These are phyloP conservation scores for Spodoptera frugiperda DNA, from an alignment of 1,140 invertebrate genomes.

Conservation along the genomic window DNA sequence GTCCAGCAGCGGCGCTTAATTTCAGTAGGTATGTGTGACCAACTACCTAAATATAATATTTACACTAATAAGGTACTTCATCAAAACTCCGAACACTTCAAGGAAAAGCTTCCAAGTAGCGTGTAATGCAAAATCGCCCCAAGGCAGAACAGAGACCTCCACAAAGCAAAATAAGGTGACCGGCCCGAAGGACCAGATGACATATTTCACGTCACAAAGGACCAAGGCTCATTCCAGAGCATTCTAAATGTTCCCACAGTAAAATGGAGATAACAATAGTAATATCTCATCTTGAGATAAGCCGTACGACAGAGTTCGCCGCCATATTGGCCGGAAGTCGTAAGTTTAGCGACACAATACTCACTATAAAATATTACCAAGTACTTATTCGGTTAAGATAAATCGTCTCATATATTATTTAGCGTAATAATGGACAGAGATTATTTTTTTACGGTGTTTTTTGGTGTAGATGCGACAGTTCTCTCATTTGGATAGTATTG, in stretches of 20 bases:
- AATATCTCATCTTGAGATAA: conserved; percentile 48
- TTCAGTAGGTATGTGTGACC: no score
- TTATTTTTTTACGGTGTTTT: conserved; percentile 38
- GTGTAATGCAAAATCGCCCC: background rate
- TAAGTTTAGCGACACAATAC: conserved; percentile 59
- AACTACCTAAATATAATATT: no score
- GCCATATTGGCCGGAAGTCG: conserved; percentile 63
- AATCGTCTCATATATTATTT: conserved; percentile 78
- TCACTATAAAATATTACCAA: conserved; percentile 64
- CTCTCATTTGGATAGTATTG: no score
- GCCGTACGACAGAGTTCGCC: conserved; percentile 28
- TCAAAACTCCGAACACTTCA: no score
- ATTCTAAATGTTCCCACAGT: conserved; percentile 44
- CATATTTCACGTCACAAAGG: conserved; percentile 1
- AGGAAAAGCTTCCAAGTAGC: background rate
- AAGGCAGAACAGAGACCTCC: background rate
- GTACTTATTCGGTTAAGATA: conserved; percentile 72
- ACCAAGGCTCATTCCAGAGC: conserved; percentile 31
- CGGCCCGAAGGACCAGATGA: background rate
- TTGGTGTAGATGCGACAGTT: conserved; percentile 44
- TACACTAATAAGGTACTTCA: no score
- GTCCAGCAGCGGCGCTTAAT: no score
- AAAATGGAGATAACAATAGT: conserved; percentile 32
- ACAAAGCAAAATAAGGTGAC: background rate
- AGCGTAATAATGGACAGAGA: conserved; percentile 69